phyloP scores from a whole-genome alignment of 2,113 vertebrate genomes.

The Prolemur simus region DNA sequence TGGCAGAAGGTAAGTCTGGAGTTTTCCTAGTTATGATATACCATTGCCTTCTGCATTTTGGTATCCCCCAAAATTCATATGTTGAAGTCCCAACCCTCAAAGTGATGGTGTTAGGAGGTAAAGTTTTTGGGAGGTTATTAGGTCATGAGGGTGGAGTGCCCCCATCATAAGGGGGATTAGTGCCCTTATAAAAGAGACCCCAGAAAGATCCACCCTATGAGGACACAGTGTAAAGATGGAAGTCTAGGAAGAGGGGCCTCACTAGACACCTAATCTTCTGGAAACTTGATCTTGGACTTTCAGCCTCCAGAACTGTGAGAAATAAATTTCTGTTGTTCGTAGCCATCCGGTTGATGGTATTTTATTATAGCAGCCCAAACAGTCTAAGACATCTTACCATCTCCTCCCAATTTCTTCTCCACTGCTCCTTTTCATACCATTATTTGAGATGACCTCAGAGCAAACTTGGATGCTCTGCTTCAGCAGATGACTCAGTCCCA shows the following conservation, averaged over 20 bases:
- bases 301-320: background rate
- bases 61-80: no score
- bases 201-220: background rate
- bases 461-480: background rate
- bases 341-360: background rate
- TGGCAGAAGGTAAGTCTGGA: background rate
- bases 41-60: background rate
- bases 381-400: background rate
- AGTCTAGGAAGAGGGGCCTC: background rate
- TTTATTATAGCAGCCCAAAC: background rate
- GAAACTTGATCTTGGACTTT: background rate
- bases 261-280: background rate
- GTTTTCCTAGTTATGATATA: background rate
- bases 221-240: background rate
- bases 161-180: background rate
- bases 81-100: background rate
- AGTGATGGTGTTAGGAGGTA: background rate
- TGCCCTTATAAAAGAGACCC: background rate
- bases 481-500: background rate
- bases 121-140: background rate
- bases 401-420: background rate
- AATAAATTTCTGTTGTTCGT: background rate
- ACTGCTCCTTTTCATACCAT: background rate
- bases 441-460: background rate
- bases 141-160: background rate